Base-by-base conservation (phyloP, 2,888 invertebrate genomes). In the Dilophus febrilis region DNA sequence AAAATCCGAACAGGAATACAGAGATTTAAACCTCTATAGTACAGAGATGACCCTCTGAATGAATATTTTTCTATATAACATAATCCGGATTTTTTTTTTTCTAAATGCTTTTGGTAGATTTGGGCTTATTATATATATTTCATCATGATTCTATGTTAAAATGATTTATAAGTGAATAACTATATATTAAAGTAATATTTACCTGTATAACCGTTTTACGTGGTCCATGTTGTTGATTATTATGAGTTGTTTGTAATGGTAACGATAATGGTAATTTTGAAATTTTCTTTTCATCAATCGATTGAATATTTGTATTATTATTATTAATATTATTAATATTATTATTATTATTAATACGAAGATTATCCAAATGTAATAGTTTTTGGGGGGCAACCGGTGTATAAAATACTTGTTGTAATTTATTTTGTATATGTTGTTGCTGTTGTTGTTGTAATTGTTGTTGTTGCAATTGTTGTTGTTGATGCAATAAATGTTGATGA, bases 291-390 rank as follows among this genome's bases (percentile, higher is more conserved):
- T 61, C 61, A 22, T 22, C 22, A 22, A 22, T 22, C 8, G 22
- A 6, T 22, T 46, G 51, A 58, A 68, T 52, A 38, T 52, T 52
- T 63, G 82, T 83, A 55, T 79, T 71, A 51, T 73, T 75, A 58
- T 73, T 78, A 43, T 22, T 22, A n/a, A n/a, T n/a, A 22, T 22
- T 22, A 22, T 22, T 22, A 22, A 22, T 22, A n/a, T n/a, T n/a
- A 63, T 82, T 83, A 55, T 79, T 71, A 51, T 73, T 75, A 58
- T 73, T 78, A 43, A 70, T 71, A 45, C 76, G 66, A 35, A 73
- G 73, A 45, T 74, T 65, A 51, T 78, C 78, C 45, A 73, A 57
- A 12, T 61, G 64, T 40, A 71, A 62, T 44, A 60, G 56, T 22
- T 19, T 35, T n/a, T 35, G 19, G 12, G 48, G 51, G 17, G 48